Conservation (phyloP, 2,888 invertebrate species). For the Anodontia alba region DNA sequence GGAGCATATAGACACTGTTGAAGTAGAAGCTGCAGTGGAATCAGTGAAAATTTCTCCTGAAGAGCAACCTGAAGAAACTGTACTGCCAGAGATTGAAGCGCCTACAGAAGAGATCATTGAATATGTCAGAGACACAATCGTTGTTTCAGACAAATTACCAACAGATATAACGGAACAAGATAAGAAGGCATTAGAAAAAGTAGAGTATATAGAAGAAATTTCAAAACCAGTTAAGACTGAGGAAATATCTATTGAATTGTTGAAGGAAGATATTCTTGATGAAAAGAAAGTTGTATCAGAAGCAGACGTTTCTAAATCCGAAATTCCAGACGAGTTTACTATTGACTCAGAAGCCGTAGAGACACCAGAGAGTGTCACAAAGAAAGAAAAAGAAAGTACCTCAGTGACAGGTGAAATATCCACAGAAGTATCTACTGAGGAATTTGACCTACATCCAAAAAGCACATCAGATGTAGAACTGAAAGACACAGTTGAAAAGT, state of each 20-base stretch:
- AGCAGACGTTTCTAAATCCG: not conserved
- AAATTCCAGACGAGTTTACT: not conserved
- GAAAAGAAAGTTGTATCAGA: not conserved
- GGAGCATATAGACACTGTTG: not conserved
- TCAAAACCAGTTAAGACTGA: not conserved
- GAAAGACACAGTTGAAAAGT: conserved; percentile 9
- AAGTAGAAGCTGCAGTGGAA: not conserved
- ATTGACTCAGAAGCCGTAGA: conserved; percentile 7
- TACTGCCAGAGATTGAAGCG: conserved; percentile 1
- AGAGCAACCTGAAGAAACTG: not conserved
- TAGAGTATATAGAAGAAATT: not conserved
- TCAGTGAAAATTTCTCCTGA: not conserved
- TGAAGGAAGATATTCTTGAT: conserved; percentile 22
- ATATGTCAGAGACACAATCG: conserved; percentile 18
- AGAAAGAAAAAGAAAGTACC: not conserved
- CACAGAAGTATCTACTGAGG: not conserved
- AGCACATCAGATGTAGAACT: conserved; percentile 17
- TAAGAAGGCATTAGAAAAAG: conserved; percentile 15
- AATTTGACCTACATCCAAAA: not conserved
- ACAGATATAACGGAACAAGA: conserved; percentile 21
- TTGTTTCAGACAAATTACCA: conserved; percentile 39
- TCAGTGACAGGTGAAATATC: conserved; percentile 24
- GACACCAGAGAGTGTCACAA: not conserved
- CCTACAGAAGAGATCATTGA: conserved; percentile 20
- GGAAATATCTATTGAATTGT: conserved; percentile 11